phyloP scores from a whole-genome alignment of 1,140 invertebrate species.

The Aphelinus certus region DNA sequence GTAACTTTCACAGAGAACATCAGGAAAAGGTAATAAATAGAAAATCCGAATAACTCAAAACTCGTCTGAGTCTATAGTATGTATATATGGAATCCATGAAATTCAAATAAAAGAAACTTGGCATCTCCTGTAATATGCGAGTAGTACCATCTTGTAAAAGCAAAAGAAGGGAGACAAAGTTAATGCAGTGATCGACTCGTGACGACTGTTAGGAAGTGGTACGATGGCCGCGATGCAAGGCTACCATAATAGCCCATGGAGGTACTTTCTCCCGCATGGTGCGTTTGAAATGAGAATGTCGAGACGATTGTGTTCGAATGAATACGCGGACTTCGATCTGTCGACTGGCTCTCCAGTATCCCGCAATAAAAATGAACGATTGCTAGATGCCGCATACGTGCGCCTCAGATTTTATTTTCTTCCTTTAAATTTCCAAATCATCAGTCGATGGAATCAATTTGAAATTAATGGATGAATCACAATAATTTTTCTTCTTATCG shows the following conservation, averaged over 20 bases:
- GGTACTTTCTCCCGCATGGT: slow-evolving; percentile 55
- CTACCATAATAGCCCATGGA: slow-evolving; percentile 55
- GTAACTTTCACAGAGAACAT: too few relatives aligned
- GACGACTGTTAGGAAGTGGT: slow-evolving; percentile 53
- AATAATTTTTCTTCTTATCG: background rate
- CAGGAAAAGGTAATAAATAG: too few relatives aligned
- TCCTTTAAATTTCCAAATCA: too few relatives aligned
- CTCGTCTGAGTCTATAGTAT: too few relatives aligned
- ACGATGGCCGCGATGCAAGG: slow-evolving; percentile 61
- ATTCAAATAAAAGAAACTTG: slow-evolving; percentile 28
- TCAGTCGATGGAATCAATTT: slow-evolving; percentile 5
- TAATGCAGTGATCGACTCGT: slow-evolving; percentile 38
- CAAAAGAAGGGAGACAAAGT: slow-evolving; percentile 28
- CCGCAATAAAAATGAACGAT: slow-evolving; percentile 8
- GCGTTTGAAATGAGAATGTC: slow-evolving; percentile 43
- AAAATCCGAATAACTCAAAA: too few relatives aligned
- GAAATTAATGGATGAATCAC: slow-evolving; percentile 9
- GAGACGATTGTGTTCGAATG: slow-evolving; percentile 22
- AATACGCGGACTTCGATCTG: slow-evolving; percentile 10
- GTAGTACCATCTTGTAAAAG: slow-evolving; percentile 27
- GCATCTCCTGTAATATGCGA: slow-evolving; percentile 16
- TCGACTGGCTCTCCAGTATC: background rate
- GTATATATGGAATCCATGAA: slow-evolving; percentile 25
- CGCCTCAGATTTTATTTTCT: background rate
- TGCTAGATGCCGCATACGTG: background rate